phyloP scores from a whole-genome alignment of 2,797 vertebrate genomes.

The Phaenicophaeus curvirostris region DNA sequence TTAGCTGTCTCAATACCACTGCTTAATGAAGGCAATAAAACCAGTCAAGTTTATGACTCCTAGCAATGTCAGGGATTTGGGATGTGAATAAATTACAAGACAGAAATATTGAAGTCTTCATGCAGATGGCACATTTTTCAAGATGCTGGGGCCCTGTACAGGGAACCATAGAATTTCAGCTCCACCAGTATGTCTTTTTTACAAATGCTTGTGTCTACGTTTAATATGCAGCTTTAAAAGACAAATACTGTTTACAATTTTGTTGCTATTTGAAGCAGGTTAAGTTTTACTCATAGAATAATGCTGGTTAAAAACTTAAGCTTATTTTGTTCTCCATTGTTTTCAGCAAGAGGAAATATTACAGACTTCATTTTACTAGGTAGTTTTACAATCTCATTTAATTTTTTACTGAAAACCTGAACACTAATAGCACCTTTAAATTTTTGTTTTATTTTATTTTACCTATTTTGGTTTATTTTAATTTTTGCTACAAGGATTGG shows the following conservation, averaged over 20 bases:
- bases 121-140: slow-evolving; percentile 46
- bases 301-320: not conserved
- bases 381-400: not conserved
- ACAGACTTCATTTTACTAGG: not conserved
- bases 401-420: slow-evolving; percentile 1
- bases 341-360: slow-evolving; percentile 1
- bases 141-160: slow-evolving; percentile 2
- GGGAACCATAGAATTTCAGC: slow-evolving; percentile 25
- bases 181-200: slow-evolving; percentile 49
- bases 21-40: slow-evolving; percentile 57
- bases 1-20: slow-evolving; percentile 19
- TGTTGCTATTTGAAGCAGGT: slow-evolving; percentile 23
- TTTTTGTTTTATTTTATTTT: not conserved
- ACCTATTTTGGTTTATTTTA: not conserved
- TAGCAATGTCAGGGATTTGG: slow-evolving; percentile 19
- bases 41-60: slow-evolving; percentile 40
- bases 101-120: slow-evolving; percentile 51
- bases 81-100: slow-evolving; percentile 57
- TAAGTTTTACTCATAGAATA: slow-evolving; percentile 47
- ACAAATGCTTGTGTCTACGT: slow-evolving; percentile 31
- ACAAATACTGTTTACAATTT: slow-evolving; percentile 24
- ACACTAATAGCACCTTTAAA: not conserved
- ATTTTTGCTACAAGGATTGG: not conserved
- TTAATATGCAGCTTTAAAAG: slow-evolving; percentile 47
- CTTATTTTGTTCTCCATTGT: not conserved